Evolutionary conservation across 2,888 invertebrate genomes (phyloP).

Genomic region (Branchipolynoe longqiensis): DNA sequence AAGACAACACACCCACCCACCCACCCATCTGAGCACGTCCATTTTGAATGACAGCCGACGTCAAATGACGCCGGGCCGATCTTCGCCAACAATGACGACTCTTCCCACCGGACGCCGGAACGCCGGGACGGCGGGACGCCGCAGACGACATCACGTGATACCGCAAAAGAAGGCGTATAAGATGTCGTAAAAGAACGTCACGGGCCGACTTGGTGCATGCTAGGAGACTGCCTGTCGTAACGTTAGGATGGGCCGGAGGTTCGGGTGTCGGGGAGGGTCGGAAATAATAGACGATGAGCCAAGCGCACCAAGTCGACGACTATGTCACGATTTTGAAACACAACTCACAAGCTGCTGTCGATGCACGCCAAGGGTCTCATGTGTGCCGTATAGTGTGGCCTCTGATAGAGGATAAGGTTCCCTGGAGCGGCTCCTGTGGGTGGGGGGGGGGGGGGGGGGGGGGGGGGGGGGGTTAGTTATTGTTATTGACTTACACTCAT

Average conservation of each 20-base stretch:
- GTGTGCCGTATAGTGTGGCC: not conserved
- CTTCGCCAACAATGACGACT: no score
- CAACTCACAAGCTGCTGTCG: not conserved
- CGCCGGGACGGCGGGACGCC: no score
- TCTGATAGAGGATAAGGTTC: conserved; percentile 28
- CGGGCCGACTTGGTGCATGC: not conserved
- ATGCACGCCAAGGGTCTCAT: conserved; percentile 23
- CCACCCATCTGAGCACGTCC: no score
- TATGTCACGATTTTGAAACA: conserved; percentile 45
- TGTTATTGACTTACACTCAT: no score
- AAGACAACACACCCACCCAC: no score
- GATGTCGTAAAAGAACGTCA: conserved; percentile 46
- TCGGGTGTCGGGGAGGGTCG: not conserved
- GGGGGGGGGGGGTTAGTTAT: no score
- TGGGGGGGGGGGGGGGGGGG: not conserved
- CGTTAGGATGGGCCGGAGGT: not conserved
- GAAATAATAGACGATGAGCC: conserved; percentile 3
- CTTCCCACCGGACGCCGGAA: no score
- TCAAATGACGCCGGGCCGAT: no score
- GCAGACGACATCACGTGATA: conserved; percentile 38
- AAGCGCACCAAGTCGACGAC: not conserved
- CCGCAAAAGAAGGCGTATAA: not conserved
- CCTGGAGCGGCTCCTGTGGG: no score
- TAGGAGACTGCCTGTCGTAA: not conserved
- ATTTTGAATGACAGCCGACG: no score